phyloP scores from a whole-genome alignment of 2,113 vertebrate species.

The Dunckerocampus dactyliophorus region DNA sequence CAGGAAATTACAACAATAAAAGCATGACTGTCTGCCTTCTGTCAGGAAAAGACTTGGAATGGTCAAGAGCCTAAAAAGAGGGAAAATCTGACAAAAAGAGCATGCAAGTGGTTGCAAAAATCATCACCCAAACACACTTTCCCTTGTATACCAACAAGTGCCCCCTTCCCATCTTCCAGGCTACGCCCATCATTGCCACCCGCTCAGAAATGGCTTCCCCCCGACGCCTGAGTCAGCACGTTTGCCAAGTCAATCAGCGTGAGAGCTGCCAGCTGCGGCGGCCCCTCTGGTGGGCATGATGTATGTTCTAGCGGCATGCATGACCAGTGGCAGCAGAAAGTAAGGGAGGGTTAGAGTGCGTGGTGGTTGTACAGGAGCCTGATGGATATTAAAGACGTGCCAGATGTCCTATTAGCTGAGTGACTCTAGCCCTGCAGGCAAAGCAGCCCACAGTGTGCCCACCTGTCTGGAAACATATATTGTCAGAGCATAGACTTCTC shows the following conservation, averaged over 20 bases:
- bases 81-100: conserved; percentile 8
- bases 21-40: conserved; percentile 13
- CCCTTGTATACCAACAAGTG: conserved; percentile 46
- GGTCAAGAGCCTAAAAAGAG: neutral
- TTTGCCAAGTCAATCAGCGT: conserved; percentile 71
- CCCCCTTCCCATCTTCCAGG: conserved; percentile 9
- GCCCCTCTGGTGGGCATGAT: conserved; percentile 51
- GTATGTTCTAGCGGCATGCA: conserved; percentile 55
- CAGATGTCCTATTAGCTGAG: conserved; percentile 73
- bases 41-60: conserved; percentile 8
- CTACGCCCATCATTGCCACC: conserved; percentile 31
- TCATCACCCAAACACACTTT: conserved; percentile 24
- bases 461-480: conserved; percentile 39
- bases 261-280: conserved; percentile 69
- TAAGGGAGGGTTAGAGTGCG: conserved; percentile 26
- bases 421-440: conserved; percentile 49
- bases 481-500: conserved; percentile 11
- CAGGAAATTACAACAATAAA: too few species aligned
- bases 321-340: conserved; percentile 37
- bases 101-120: neutral
- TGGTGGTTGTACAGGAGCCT: conserved; percentile 59
- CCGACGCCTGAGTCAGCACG: conserved; percentile 53
- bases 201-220: conserved; percentile 55
- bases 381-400: conserved; percentile 53
- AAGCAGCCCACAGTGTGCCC: conserved; percentile 43